These are phyloP conservation scores for Pogonus chalceus DNA, from an alignment of 1,140 invertebrate genomes.

Conservation along the genomic window DNA sequence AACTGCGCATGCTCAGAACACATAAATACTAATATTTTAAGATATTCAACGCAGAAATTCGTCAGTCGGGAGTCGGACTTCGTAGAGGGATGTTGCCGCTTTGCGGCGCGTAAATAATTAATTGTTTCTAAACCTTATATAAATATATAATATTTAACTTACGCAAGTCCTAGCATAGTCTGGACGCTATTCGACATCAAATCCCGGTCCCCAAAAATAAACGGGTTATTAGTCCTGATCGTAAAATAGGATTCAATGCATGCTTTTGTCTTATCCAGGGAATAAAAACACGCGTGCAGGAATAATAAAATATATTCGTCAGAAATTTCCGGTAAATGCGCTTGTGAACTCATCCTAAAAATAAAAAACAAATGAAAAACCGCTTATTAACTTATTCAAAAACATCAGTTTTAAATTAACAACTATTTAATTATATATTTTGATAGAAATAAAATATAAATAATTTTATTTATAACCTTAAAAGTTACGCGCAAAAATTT, in stretches of 20 bases:
- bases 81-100: neutral
- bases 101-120: neutral
- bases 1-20: too few species aligned
- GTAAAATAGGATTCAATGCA: constrained; percentile 50
- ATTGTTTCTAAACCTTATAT: constrained; percentile 3
- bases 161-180: constrained; percentile 42
- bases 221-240: constrained; percentile 39
- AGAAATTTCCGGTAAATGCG: constrained; percentile 44
- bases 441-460: too few species aligned
- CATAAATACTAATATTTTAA: too few species aligned
- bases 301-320: constrained; percentile 48
- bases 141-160: constrained; percentile 23
- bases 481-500: too few species aligned
- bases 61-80: too few species aligned
- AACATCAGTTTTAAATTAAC: too few species aligned
- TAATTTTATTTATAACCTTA: too few species aligned
- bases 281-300: constrained; percentile 47
- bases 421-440: too few species aligned
- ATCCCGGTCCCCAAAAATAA: constrained; percentile 43
- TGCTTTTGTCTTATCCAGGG: constrained; percentile 44
- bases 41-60: too few species aligned
- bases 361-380: constrained; percentile 17
- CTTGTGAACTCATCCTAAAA: constrained; percentile 45
- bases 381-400: too few species aligned
- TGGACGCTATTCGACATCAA: constrained; percentile 38